Base-by-base conservation (phyloP, 2,888 invertebrate genomes). In the Agriopis marginaria region DNA sequence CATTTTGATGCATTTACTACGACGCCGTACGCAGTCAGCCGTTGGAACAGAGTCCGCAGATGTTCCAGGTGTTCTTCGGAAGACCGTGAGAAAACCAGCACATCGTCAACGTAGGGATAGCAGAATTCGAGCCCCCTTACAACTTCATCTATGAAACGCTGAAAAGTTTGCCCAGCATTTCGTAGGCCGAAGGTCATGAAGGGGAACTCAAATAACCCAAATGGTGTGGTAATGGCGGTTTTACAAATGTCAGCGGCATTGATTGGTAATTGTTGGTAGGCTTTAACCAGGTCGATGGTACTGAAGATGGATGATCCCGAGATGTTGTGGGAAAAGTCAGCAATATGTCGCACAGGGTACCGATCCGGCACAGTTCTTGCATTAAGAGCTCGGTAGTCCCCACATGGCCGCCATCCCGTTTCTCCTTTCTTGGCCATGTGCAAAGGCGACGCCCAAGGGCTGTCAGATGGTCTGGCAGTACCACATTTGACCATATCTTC, bases 371-470 rank as follows among this genome's bases (percentile, higher is more conserved):
- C 47, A 7, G 63, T 64, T 9, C 49, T 47, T 0, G 63, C 49
- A 12, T 56, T 64, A 3, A 64, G 11, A 1, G 45, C 44, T 0
- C 56, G n/a, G n/a, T 64, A 64, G 12, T 64, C 63, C 5, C 63
- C 63, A 11, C 63, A 64, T 14, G 63, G 63, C 6, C 63, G 32
- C 54, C 54, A 54, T 9, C 5, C 11, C 2, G 3, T 10, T 8
- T 54, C 54, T 6, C 39, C 12, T 39, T 54, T 54, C 5, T 7
- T 0, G 3, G 39, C 39, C 54, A 54, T 54, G 7, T 54, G 39
- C 9, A 54, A 7, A 0, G 54, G 54, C 3, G 54, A 54, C 0
- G 54, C 39, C 54, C 54, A 54, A 0, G 54, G 39, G 7, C 54
- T 54, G 7, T 39, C 12, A 3, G 54, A 54, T 12, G 54, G 54